These are phyloP conservation scores for Diarsia rubi DNA, from an alignment of 2,888 invertebrate species.

Conservation along the genomic window DNA sequence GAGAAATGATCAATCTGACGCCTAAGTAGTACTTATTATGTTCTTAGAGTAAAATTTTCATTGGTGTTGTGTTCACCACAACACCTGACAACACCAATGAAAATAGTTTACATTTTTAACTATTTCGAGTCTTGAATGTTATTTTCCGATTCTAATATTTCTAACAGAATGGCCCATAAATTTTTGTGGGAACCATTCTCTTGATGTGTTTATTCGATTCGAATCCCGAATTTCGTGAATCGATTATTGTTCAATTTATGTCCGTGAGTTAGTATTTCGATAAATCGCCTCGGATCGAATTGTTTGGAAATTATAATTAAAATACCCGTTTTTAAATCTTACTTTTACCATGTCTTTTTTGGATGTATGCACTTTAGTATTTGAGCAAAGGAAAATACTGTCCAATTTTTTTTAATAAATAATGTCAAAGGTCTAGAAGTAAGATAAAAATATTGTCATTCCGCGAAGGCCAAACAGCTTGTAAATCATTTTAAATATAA, in stretches of 20 bases:
- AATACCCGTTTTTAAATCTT: constrained; percentile 18
- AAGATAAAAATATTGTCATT: background rate
- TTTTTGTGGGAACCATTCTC: constrained; percentile 36
- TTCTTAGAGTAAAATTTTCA: constrained; percentile 9
- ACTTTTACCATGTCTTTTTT: constrained; percentile 34
- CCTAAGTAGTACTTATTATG: background rate
- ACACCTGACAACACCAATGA: background rate
- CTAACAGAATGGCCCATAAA: constrained; percentile 41
- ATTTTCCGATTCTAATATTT: constrained; percentile 43
- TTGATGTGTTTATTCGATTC: constrained; percentile 54
- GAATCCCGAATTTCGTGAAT: constrained; percentile 46
- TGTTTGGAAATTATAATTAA: constrained; percentile 42
- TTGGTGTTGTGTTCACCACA: too few relatives aligned
- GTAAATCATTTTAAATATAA: constrained; percentile 3
- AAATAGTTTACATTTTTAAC: constrained; percentile 3
- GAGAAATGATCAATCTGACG: constrained; percentile 30
- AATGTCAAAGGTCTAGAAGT: constrained; percentile 13
- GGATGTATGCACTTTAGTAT: background rate
- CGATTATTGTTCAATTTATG: constrained; percentile 57
- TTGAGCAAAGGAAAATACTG: background rate
- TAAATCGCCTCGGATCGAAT: constrained; percentile 29
- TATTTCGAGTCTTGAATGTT: background rate
- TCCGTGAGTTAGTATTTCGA: constrained; percentile 33
- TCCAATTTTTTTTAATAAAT: background rate
- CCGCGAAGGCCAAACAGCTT: constrained; percentile 24